A percentile compares a stretch with the other conserved stretches of the same genome.
Evolutionary conservation across 2,797 vertebrate genomes (phyloP).

Genomic region (Sebastiscus tertius): DNA sequence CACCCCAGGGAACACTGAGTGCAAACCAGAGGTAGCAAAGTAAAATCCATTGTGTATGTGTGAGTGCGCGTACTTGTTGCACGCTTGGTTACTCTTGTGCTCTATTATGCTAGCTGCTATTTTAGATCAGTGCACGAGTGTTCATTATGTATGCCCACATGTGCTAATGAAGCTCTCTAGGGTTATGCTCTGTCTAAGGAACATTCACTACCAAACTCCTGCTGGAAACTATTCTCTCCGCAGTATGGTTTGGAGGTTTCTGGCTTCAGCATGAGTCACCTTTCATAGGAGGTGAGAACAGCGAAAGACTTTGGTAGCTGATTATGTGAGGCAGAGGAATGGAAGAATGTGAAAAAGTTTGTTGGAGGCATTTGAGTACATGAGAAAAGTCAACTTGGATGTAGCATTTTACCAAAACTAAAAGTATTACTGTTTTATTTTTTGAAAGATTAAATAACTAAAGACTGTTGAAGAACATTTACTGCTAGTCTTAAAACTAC

Average conservation of each 20-base stretch:
- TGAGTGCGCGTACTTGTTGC: slow-evolving; percentile 20
- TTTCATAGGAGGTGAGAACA: background rate
- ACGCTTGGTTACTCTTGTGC: slow-evolving; percentile 49
- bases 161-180: slow-evolving; percentile 62
- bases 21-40: slow-evolving; percentile 52
- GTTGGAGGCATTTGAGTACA: background rate
- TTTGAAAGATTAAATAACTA: background rate
- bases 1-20: slow-evolving; percentile 53
- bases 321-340: background rate
- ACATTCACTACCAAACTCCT: slow-evolving; percentile 21
- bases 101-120: slow-evolving; percentile 62
- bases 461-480: background rate
- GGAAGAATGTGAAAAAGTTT: background rate
- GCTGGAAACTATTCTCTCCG: slow-evolving; percentile 6
- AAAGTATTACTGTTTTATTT: background rate
- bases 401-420: background rate
- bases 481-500: background rate
- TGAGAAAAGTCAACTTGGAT: background rate
- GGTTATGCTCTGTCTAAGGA: slow-evolving; percentile 47
- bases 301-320: background rate
- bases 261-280: background rate
- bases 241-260: background rate
- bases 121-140: slow-evolving; percentile 54
- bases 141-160: slow-evolving; percentile 61
- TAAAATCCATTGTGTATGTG: slow-evolving; percentile 55